Percentiles rank a stretch among this genome's conserved stretches.
Evolutionary conservation across 2,113 vertebrate species (phyloP).

Genomic region (Corydoras maculifer): DNA sequence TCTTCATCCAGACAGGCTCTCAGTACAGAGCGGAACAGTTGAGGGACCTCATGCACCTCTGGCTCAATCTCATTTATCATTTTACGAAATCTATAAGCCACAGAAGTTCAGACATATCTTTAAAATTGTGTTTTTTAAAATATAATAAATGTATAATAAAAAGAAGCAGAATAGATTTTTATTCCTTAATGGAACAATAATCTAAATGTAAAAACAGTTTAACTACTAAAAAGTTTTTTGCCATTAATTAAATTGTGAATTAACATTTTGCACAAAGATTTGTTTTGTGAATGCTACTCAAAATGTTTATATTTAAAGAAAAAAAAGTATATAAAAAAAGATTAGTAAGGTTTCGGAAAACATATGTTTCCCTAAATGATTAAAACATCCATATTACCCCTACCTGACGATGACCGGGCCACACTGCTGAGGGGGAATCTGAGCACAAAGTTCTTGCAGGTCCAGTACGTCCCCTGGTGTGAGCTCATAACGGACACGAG

Average conservation of each 20-base stretch:
- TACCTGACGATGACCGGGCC: constrained; percentile 71
- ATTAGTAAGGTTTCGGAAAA: not conserved
- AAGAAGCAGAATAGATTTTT: not conserved
- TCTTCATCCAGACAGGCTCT: constrained; percentile 57
- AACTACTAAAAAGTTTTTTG: no score
- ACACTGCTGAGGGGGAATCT: constrained; percentile 67
- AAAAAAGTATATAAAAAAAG: no score
- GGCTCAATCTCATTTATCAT: constrained; percentile 68
- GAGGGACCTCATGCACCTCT: constrained; percentile 65
- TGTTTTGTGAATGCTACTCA: no score
- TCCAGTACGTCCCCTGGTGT: constrained; percentile 67
- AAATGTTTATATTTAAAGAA: no score
- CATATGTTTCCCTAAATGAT: not conserved
- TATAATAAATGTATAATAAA: not conserved
- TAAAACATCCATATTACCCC: not conserved
- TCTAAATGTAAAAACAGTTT: no score
- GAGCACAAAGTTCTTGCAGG: constrained; percentile 68
- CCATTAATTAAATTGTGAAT: no score
- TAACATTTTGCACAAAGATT: no score
- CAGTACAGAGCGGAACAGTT: constrained; percentile 64
- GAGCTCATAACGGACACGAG: constrained; percentile 60
- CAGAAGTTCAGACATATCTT: not conserved
- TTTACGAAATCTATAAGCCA: constrained; percentile 61
- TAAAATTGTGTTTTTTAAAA: not conserved
- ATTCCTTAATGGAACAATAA: no score